Conservation (phyloP, 2,888 invertebrate species). For the Andrena praecox region DNA sequence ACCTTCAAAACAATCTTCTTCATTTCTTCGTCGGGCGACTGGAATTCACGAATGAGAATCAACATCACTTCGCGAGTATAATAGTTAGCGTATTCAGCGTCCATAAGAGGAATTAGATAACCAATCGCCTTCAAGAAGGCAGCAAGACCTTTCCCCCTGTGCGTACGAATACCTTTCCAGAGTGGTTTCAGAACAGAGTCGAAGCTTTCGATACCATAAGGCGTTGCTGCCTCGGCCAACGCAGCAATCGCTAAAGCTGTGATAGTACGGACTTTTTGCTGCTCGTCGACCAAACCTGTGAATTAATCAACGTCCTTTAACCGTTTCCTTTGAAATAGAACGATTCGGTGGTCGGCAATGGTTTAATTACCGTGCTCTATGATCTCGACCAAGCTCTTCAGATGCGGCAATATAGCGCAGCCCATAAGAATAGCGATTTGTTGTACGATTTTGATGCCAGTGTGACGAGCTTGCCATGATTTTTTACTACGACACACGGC, state of each 20-base stretch:
- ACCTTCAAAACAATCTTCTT: slow-evolving; percentile 99
- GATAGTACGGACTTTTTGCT: slow-evolving; percentile 99
- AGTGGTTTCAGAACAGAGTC: slow-evolving; percentile 99
- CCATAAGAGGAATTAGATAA: slow-evolving; percentile 99
- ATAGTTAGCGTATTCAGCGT: slow-evolving; percentile 99
- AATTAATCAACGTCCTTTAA: slow-evolving; percentile 41
- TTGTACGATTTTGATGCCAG: slow-evolving; percentile 99
- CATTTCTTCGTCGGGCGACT: slow-evolving; percentile 99
- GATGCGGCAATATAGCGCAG: slow-evolving; percentile 99
- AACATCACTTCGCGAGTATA: slow-evolving; percentile 99
- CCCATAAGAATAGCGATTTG: slow-evolving; percentile 99
- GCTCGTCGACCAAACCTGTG: slow-evolving; percentile 96
- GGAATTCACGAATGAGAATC: slow-evolving; percentile 99
- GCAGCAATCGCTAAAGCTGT: slow-evolving; percentile 99
- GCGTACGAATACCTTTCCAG: slow-evolving; percentile 99
- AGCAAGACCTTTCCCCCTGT: slow-evolving; percentile 96
- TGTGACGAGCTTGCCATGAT: slow-evolving; percentile 99
- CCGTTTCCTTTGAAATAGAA: neutral
- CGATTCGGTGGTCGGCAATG: neutral
- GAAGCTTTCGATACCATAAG: slow-evolving; percentile 99
- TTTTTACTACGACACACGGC: slow-evolving; percentile 99
- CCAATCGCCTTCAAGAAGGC: slow-evolving; percentile 99
- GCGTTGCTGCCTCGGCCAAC: slow-evolving; percentile 99
- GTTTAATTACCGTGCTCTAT: slow-evolving; percentile 95
- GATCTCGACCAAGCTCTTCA: slow-evolving; percentile 99